phyloP scores from a whole-genome alignment of 2,113 vertebrate genomes.

The Tenebrosternarchus preto region DNA sequence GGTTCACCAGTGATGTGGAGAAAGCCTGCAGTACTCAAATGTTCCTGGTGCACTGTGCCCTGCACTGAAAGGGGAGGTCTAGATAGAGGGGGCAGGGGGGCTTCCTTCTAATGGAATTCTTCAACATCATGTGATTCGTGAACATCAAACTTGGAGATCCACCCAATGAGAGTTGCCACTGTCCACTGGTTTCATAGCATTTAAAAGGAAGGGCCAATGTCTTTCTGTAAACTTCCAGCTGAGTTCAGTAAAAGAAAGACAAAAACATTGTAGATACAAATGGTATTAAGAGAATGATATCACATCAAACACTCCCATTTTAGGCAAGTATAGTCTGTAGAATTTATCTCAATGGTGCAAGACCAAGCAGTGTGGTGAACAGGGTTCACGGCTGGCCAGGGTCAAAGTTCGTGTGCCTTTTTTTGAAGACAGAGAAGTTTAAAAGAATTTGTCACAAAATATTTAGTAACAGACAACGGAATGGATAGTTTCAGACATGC shows the following conservation, averaged over 20 bases:
- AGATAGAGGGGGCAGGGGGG: constrained; percentile 37
- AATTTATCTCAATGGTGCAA: neutral
- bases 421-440: neutral
- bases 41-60: neutral
- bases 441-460: neutral
- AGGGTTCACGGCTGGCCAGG: neutral
- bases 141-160: neutral
- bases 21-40: no score
- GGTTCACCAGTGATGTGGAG: no score
- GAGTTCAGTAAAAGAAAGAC: neutral
- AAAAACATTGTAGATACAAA: neutral
- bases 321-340: neutral
- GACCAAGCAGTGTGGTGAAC: constrained; percentile 1
- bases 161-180: neutral
- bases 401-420: neutral
- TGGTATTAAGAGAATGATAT: neutral
- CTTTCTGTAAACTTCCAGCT: neutral
- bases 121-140: neutral
- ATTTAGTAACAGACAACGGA: constrained; percentile 26
- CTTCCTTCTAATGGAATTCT: neutral
- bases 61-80: neutral
- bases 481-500: constrained; percentile 47
- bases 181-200: neutral
- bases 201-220: neutral
- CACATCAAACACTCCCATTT: neutral